Evolutionary conservation across 1,140 invertebrate species (phyloP).

Genomic region (Diuraphis noxia): DNA sequence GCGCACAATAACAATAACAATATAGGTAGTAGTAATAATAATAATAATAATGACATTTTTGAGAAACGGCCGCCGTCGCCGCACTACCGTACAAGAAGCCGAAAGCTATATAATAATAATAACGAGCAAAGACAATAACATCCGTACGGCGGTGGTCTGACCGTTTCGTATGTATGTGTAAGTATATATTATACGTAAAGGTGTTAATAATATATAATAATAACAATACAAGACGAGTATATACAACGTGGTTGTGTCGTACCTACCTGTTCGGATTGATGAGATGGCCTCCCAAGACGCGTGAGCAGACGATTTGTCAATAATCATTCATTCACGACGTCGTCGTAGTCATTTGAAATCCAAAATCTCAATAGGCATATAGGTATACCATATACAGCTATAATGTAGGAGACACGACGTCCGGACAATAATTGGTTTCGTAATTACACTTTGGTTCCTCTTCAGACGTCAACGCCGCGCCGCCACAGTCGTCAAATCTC

Average conservation of each 20-base stretch:
- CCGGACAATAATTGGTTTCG: slow-evolving; percentile 31
- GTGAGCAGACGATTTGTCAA: slow-evolving; percentile 38
- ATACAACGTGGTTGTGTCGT: background rate
- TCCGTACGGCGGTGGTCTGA: background rate
- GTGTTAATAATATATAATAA: slow-evolving; percentile 15
- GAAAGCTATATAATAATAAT: slow-evolving; percentile 49
- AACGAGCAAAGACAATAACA: slow-evolving; percentile 51
- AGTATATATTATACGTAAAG: background rate
- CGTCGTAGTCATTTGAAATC: background rate
- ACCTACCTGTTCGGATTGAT: slow-evolving; percentile 36
- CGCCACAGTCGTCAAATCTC: background rate
- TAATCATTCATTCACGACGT: background rate
- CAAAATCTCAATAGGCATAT: background rate
- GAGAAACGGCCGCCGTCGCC: slow-evolving; percentile 7
- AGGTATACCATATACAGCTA: background rate
- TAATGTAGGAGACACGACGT: background rate
- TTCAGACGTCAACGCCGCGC: background rate
- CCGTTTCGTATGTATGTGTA: background rate
- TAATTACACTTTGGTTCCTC: slow-evolving; percentile 19
- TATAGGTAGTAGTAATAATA: background rate
- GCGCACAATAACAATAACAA: slow-evolving; percentile 11
- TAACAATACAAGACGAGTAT: background rate
- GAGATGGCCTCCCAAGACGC: slow-evolving; percentile 28
- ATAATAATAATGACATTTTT: slow-evolving; percentile 48
- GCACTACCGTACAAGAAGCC: slow-evolving; percentile 49